Conservation (phyloP, 2,797 vertebrate species). For the Typhlichthys subterraneus region DNA sequence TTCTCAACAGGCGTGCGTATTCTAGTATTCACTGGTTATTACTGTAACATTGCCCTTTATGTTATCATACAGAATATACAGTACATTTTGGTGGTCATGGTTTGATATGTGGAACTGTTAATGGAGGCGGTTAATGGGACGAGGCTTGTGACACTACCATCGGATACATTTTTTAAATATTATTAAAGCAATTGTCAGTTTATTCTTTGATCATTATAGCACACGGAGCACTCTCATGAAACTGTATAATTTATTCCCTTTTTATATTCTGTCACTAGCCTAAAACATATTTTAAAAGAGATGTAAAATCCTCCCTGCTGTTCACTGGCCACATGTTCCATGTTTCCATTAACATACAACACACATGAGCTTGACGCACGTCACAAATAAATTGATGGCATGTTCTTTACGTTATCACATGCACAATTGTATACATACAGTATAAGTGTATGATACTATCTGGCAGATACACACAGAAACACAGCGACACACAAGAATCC, state of each 20-base stretch:
- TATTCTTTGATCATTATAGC: constrained; percentile 24
- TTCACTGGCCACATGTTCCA: constrained; percentile 11
- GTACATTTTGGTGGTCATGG: constrained; percentile 17
- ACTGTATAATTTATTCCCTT: constrained; percentile 16
- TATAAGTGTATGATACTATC: constrained; percentile 20
- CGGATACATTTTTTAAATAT: constrained; percentile 24
- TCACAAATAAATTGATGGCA: too few relatives aligned
- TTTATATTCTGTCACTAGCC: constrained; percentile 19
- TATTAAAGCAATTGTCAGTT: constrained; percentile 20
- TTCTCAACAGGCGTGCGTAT: neutral
- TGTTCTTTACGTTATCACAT: neutral
- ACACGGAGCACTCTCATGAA: constrained; percentile 16
- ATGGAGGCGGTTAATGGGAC: constrained; percentile 11
- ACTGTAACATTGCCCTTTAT: constrained; percentile 9
- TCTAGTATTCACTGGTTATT: constrained; percentile 18
- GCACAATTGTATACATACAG: constrained; percentile 28
- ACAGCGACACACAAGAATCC: constrained; percentile 14
- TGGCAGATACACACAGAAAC: constrained; percentile 39
- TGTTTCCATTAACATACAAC: neutral
- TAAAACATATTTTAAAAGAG: constrained; percentile 35
- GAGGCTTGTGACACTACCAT: constrained; percentile 13
- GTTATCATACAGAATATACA: neutral
- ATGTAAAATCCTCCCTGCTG: constrained; percentile 22
- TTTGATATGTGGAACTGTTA: constrained; percentile 26
- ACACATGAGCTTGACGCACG: too few relatives aligned